Base-by-base conservation (phyloP, 2,797 vertebrate species). In the Syncerus caffer region DNA sequence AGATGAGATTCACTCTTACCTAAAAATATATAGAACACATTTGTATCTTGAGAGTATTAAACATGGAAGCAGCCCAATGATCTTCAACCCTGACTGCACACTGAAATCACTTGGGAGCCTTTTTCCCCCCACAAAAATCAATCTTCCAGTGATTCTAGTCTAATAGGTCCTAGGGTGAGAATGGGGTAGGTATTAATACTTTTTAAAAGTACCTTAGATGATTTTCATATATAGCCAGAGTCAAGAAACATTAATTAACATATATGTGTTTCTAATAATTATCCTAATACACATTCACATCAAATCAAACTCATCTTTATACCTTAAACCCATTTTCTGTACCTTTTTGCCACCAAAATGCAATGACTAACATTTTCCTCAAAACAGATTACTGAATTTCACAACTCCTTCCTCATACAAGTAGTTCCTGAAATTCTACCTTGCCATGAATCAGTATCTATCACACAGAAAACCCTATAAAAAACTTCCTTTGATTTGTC, bases 1-100 rank as follows among this genome's bases (percentile, higher is more conserved):
- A 93, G 62, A 86, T 78, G 88, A 7, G 51, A 82, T 21, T 95
- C 96, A 51, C 82, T 96, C 92, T 96, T 98, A 85, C 97, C 99
- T 99, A 96, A 67, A 98, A 98, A 97, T 34, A 90, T 1, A 95
- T 0, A 94, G 38, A 93, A 86, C 21, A 62, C 4, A 60, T 58
- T 89, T 34, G 16, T 84, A 55, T 51, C 57, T 78, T 38, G 6
- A 95, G 71, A 97, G 15, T 87, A 90, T 87, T 85, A 34, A 71
- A 79, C 60, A 85, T 38, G 45, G 74, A 60, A 45, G 4, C 25
- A 50, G 45, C 2, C 12, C 53, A 62, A 15, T 12, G 10, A 17
- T 38, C n/a, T 51, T 78, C 27, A 74, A 51, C 13, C 13, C 27
- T 4, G 34, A 31, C 25, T 94, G 11, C 16, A 34, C 29, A 51